phyloP scores from a whole-genome alignment of 2,888 invertebrate genomes.

The Chaetogeoica ovagalla region DNA sequence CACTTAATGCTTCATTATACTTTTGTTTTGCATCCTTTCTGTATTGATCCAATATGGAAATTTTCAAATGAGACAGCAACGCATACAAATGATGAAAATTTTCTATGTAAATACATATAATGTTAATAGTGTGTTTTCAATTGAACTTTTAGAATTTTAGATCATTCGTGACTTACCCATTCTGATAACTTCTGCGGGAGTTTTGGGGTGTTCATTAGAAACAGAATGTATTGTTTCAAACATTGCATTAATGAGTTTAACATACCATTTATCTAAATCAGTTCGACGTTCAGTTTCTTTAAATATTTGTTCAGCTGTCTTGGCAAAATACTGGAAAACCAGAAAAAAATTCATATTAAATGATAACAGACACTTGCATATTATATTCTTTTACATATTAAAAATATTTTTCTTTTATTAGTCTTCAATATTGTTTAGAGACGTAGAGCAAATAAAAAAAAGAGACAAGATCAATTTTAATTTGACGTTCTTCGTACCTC shows the following conservation, averaged over 20 bases:
- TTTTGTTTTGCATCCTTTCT: constrained; percentile 87
- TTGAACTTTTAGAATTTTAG: constrained; percentile 4
- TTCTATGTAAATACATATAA: constrained; percentile 65
- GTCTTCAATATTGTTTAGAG: not conserved
- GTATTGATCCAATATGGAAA: constrained; percentile 81
- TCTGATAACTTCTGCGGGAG: constrained; percentile 87
- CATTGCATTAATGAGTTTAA: constrained; percentile 77
- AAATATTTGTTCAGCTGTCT: constrained; percentile 85
- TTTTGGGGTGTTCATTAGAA: constrained; percentile 83
- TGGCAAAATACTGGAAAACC: constrained; percentile 73
- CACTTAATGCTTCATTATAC: constrained; percentile 85
- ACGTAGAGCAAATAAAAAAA: constrained; percentile 7
- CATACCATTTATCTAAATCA: constrained; percentile 91
- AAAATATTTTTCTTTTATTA: not conserved
- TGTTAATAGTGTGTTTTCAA: not conserved
- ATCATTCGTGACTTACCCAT: constrained; percentile 64
- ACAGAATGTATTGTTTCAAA: constrained; percentile 80
- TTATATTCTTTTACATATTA: not conserved
- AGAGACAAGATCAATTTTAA: not conserved
- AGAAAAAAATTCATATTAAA: constrained; percentile 29
- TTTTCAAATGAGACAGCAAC: constrained; percentile 83
- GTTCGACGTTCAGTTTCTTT: constrained; percentile 81
- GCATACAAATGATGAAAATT: constrained; percentile 94
- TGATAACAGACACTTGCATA: too few species aligned
- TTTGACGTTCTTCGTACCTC: constrained; percentile 63